phyloP scores from a whole-genome alignment of 2,888 invertebrate genomes.

The Galeruca laticollis region DNA sequence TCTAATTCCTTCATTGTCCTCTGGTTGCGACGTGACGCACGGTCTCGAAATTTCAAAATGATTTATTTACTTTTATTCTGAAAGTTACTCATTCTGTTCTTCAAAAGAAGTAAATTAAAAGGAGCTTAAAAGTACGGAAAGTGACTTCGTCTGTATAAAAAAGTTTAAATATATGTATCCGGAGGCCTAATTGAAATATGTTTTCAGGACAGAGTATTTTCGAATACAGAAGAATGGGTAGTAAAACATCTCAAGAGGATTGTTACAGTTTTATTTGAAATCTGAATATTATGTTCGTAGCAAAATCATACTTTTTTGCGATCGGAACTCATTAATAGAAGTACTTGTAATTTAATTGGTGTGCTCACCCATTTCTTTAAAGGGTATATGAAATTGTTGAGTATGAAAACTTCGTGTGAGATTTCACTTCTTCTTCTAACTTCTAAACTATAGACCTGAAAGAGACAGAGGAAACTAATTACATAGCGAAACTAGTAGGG shows the following conservation, averaged over 20 bases:
- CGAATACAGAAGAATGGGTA: neutral
- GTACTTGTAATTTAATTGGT: no score
- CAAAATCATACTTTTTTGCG: no score
- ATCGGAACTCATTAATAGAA: no score
- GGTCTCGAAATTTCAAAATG: constrained; percentile 16
- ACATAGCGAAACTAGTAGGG: no score
- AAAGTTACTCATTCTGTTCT: constrained; percentile 4
- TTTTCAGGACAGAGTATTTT: neutral
- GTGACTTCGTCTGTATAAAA: neutral
- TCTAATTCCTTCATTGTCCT: constrained; percentile 28
- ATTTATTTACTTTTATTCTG: constrained; percentile 32
- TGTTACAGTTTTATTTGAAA: neutral
- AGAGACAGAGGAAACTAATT: no score
- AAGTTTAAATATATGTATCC: neutral
- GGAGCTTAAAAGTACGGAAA: constrained; percentile 1
- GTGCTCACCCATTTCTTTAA: no score
- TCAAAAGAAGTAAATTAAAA: neutral
- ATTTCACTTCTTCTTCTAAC: no score
- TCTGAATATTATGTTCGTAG: neutral
- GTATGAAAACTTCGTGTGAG: no score
- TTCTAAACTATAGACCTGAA: no score
- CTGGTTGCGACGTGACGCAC: constrained; percentile 16
- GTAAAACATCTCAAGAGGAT: neutral
- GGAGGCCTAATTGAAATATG: neutral
- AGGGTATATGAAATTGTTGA: no score